Evolutionary conservation across 2,888 invertebrate species (phyloP).

Genomic region (Brachycybe producta): DNA sequence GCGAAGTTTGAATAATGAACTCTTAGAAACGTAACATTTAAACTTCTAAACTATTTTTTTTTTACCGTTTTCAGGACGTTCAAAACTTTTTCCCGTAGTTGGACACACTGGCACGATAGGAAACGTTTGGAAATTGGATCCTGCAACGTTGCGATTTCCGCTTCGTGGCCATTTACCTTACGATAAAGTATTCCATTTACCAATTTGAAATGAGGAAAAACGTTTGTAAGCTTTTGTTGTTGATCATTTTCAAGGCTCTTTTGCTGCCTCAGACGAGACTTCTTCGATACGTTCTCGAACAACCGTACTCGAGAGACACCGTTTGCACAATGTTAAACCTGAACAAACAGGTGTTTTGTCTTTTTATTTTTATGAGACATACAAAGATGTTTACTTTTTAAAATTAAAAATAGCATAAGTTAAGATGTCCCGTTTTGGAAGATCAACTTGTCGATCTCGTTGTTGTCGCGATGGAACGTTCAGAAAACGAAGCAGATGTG

Average conservation of each 20-base stretch:
- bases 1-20: neutral
- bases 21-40: no score
- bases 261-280: slow-evolving; percentile 77
- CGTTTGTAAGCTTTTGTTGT: no score
- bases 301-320: slow-evolving; percentile 92
- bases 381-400: slow-evolving; percentile 17
- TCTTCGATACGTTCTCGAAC: slow-evolving; percentile 77
- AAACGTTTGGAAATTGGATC: slow-evolving; percentile 87
- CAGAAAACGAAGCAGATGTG: slow-evolving; percentile 48
- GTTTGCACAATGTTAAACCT: slow-evolving; percentile 87
- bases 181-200: slow-evolving; percentile 44
- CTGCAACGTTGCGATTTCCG: slow-evolving; percentile 56
- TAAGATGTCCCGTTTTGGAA: slow-evolving; percentile 74
- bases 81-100: slow-evolving; percentile 83
- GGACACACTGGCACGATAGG: slow-evolving; percentile 82
- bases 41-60: neutral
- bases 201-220: neutral
- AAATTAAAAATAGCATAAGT: slow-evolving; percentile 67
- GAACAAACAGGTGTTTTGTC: slow-evolving; percentile 72
- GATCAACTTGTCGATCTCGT: slow-evolving; percentile 85
- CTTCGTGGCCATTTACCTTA: slow-evolving; percentile 72
- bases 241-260: slow-evolving; percentile 44
- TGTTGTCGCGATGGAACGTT: slow-evolving; percentile 80
- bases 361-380: neutral
- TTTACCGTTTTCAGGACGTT: slow-evolving; percentile 40